Evolutionary conservation across 2,797 vertebrate genomes (phyloP), one percentile per base, ranked within the genome.

Genomic region (Chelidonichthys spinosus): DNA sequence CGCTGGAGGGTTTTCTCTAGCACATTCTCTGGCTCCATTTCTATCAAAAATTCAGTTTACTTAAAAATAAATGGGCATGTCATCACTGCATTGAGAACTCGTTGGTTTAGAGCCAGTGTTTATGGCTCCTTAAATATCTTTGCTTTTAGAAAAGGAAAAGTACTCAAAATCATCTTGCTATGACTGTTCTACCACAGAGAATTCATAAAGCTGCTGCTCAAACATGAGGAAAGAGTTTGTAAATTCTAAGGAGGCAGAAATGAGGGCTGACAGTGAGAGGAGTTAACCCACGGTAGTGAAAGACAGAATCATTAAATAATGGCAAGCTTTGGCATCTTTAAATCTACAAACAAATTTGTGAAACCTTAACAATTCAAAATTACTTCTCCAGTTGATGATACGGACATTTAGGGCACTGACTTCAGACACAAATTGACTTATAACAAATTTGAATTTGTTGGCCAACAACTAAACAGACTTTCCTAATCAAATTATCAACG

Each of bases 11-110:
- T 65, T 14, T 53, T 17, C 71, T 69, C 17, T 37, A 46, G 53
- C 75, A 76, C 63, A 32, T 47, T 76, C 66, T 58, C 18, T 33
- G 32, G 46, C 72, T 82, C 63, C 25, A 70, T 64, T 72, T 72
- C 43, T 78, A 91, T 92, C 72, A 91, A 89, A 92, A 77, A 89
- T 90, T 84, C 50, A 91, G 72, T 75, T 63, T 3, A 14, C 81
- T 68, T 87, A 89, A 89, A 92, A 87, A 90, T 87, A 87, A 85
- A 81, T 73, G 74, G 69, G 67, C 72, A 65, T 61, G 73, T 50
- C 61, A 73, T 80, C 82, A 69, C 73, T 74, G 59, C 77, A 63
- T 63, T 74, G 79, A 78, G 82, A 82, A 74, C 71, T 77, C 65
- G 58, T 70, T 79, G 68, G 76, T 71, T 79, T 61, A 52, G 7